phyloP scores from a whole-genome alignment of 2,113 vertebrate species.

The Barnardius zonarius region DNA sequence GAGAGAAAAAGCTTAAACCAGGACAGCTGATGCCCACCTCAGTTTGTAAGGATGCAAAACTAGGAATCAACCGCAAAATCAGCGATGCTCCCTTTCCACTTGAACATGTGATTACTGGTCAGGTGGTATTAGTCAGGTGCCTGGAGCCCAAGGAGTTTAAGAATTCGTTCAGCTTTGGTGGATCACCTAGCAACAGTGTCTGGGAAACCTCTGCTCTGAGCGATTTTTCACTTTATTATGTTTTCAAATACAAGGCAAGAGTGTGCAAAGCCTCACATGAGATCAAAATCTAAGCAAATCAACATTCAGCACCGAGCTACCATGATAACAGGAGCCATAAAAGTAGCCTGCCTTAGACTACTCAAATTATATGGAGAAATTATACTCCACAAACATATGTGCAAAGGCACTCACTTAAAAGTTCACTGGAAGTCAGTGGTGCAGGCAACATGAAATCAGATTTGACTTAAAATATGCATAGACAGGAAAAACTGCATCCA shows the following conservation, averaged over 20 bases:
- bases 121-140: not conserved
- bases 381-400: not conserved
- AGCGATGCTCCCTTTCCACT: not conserved
- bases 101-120: not conserved
- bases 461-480: not conserved
- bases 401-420: not conserved
- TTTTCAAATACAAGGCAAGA: not conserved
- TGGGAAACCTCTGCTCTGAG: conserved; percentile 14
- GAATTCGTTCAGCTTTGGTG: conserved; percentile 27
- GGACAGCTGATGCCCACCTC: not conserved
- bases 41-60: not conserved
- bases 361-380: not conserved
- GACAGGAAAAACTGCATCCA: not conserved
- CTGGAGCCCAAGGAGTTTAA: not conserved
- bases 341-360: not conserved
- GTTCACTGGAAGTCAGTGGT: not conserved
- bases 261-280: not conserved
- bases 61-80: not conserved
- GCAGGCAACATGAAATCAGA: not conserved
- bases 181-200: conserved; percentile 48
- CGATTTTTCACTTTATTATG: conserved; percentile 7
- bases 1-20: not conserved
- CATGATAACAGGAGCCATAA: not conserved
- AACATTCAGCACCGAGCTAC: not conserved
- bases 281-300: not conserved